A percentile compares a stretch with the other conserved stretches of the same genome.
Conservation (phyloP, 2,113 vertebrate species). For the Mesoclemmys tuberculata region DNA sequence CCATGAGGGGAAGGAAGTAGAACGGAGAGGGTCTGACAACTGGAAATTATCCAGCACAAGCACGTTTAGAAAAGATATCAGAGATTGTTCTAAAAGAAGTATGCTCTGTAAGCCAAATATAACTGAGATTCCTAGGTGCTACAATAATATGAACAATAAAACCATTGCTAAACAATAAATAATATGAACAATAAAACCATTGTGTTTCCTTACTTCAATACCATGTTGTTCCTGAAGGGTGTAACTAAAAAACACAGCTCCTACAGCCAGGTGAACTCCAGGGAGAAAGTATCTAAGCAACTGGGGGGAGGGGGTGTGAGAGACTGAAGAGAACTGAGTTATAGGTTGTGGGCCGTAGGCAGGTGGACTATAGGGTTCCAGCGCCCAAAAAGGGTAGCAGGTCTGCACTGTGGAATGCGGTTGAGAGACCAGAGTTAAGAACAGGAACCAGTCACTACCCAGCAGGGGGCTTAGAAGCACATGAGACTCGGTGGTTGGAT, state of each 20-base stretch:
- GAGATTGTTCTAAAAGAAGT: background rate
- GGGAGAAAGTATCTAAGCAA: background rate
- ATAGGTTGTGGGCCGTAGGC: background rate
- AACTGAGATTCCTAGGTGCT: background rate
- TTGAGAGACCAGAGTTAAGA: background rate
- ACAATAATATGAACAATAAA: background rate
- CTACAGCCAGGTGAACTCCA: background rate
- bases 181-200: background rate
- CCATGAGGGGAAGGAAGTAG: background rate
- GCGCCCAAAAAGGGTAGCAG: background rate
- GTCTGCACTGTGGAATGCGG: fast-evolving
- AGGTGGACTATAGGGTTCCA: background rate
- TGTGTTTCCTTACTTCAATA: background rate
- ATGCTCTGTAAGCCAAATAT: background rate
- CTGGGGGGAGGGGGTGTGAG: background rate
- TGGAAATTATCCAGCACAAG: background rate
- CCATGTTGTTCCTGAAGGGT: fast-evolving
- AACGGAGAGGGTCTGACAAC: background rate
- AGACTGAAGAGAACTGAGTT: background rate
- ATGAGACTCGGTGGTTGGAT: background rate
- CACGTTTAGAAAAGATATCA: background rate
- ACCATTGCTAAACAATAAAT: too few species aligned
- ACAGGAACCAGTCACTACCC: background rate
- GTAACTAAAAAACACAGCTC: background rate
- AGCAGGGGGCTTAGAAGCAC: background rate